phyloP scores from a whole-genome alignment of 2,797 vertebrate genomes.

The Gambelia wislizenii region DNA sequence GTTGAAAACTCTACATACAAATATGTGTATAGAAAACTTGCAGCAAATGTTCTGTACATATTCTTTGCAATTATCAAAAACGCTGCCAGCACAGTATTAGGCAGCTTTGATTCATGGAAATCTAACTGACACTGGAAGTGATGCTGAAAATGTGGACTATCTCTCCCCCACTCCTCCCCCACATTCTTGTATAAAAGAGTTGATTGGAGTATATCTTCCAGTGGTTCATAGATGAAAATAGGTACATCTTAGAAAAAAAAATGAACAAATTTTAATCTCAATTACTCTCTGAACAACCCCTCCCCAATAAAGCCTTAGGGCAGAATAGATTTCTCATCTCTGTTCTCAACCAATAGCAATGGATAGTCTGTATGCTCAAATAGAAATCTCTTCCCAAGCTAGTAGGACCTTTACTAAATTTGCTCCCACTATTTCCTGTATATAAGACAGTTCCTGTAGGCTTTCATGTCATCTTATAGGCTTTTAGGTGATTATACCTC shows the following conservation, averaged over 20 bases:
- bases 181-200: background rate
- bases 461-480: no score
- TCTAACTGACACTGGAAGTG: background rate
- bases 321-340: no score
- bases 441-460: no score
- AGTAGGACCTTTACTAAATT: no score
- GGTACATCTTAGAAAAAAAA: background rate
- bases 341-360: no score
- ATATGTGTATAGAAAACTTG: conserved; percentile 27
- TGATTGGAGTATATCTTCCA: background rate
- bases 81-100: background rate
- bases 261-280: no score
- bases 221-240: background rate
- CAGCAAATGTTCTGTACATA: conserved; percentile 22
- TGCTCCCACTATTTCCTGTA: no score
- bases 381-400: no score
- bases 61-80: conserved; percentile 12
- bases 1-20: conserved; percentile 25
- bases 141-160: background rate
- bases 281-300: no score
- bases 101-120: background rate
- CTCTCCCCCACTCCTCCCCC: background rate
- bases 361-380: no score
- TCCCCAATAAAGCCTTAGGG: no score
- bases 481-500: no score